phyloP scores from a whole-genome alignment of 1,140 invertebrate genomes.

The Bombus superbus region DNA sequence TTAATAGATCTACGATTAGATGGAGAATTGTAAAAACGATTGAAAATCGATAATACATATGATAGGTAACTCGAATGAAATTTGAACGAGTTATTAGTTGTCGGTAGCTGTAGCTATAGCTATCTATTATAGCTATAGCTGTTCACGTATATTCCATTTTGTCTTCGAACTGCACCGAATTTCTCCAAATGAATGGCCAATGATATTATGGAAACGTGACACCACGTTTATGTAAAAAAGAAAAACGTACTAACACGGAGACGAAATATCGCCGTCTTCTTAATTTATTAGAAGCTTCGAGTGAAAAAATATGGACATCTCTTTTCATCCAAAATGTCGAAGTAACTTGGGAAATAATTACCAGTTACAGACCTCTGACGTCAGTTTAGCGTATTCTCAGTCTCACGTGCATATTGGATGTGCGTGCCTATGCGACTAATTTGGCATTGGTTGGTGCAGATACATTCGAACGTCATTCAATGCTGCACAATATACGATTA shows the following conservation, averaged over 20 bases:
- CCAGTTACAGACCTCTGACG: slow-evolving; percentile 1
- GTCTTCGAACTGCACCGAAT: neutral
- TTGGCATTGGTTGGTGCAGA: neutral
- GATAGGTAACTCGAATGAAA: too few species aligned
- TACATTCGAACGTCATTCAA: neutral
- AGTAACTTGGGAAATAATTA: neutral
- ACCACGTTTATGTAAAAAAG: too few species aligned
- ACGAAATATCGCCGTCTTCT: neutral
- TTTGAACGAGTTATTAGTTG: too few species aligned
- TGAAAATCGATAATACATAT: too few species aligned
- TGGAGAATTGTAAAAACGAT: too few species aligned
- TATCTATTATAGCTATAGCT: neutral
- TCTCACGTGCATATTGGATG: neutral
- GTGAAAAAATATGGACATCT: neutral
- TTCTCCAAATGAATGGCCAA: neutral
- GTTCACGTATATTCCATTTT: neutral
- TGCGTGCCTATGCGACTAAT: neutral
- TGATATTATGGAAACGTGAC: neutral
- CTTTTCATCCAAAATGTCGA: neutral
- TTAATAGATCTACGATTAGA: too few species aligned
- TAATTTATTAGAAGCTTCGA: neutral
- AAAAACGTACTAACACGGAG: neutral
- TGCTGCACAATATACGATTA: neutral
- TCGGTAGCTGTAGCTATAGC: too few species aligned
- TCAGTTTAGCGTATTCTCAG: neutral